A percentile compares a stretch with the other conserved stretches of the same genome.
phyloP scores from a whole-genome alignment of 1,140 invertebrate genomes.

The Tetragonula clypearis region DNA sequence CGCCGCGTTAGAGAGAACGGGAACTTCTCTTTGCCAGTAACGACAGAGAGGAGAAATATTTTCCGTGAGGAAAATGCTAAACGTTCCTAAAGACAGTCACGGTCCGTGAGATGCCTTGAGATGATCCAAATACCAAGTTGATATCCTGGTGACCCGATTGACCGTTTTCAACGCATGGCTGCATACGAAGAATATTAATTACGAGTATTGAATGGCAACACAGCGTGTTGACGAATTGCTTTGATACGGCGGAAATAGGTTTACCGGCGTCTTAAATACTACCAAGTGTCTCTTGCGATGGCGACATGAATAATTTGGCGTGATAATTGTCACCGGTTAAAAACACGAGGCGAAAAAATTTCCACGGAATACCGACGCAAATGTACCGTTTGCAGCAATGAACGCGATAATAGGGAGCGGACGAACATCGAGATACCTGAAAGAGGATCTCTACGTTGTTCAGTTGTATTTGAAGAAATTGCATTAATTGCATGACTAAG shows the following conservation, averaged over 20 bases:
- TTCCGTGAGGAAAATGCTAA: neutral
- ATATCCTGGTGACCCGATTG: constrained; percentile 39
- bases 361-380: neutral
- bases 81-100: too few species aligned
- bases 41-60: neutral
- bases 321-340: neutral
- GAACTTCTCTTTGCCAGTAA: accelerated
- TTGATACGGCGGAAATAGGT: constrained; percentile 21
- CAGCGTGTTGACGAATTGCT: too few species aligned
- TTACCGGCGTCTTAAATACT: neutral
- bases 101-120: neutral
- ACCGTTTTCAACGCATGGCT: constrained; percentile 34
- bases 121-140: neutral
- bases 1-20: neutral
- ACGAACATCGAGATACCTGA: neutral
- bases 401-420: neutral
- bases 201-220: neutral
- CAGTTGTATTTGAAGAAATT: constrained; percentile 6
- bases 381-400: neutral
- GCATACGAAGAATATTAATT: constrained; percentile 38
- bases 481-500: constrained; percentile 37
- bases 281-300: neutral
- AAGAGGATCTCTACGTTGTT: neutral
- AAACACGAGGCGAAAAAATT: too few species aligned
- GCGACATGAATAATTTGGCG: constrained; percentile 10